These are phyloP conservation scores for Podarcis siculus DNA, from an alignment of 2,797 vertebrate genomes.

Conservation along the genomic window DNA sequence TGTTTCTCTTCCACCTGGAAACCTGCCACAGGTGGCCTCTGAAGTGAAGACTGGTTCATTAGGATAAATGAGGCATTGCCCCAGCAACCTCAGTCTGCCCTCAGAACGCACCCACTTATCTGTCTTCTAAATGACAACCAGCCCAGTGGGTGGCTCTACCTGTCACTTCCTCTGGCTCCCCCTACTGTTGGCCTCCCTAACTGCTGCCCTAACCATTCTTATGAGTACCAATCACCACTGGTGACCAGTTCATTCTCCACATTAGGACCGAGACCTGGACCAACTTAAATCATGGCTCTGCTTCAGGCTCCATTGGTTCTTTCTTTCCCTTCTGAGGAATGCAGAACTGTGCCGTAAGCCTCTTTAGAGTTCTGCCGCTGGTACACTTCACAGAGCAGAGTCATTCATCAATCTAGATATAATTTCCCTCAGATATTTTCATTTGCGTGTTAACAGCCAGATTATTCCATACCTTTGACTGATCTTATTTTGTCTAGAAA, in stretches of 20 bases:
- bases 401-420: conserved; percentile 34
- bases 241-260: background rate
- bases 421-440: conserved; percentile 51
- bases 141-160: too few species aligned
- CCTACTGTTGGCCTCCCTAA: too few species aligned
- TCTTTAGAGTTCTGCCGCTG: conserved; percentile 4
- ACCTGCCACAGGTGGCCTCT: background rate
- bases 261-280: background rate
- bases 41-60: too few species aligned
- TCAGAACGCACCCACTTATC: too few species aligned
- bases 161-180: too few species aligned
- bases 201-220: too few species aligned
- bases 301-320: background rate
- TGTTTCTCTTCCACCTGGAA: background rate
- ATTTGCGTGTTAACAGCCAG: background rate
- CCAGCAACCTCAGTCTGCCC: too few species aligned
- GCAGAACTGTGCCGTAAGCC: background rate
- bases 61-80: too few species aligned
- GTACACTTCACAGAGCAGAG: background rate
- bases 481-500: conserved; percentile 52
- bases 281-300: background rate
- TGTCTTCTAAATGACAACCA: too few species aligned
- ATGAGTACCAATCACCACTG: background rate
- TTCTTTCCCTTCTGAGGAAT: background rate
- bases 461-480: conserved; percentile 34